Evolutionary conservation across 2,797 vertebrate species (phyloP), one percentile per base, ranked within the genome.

Genomic region (Sebastes miniatus): DNA sequence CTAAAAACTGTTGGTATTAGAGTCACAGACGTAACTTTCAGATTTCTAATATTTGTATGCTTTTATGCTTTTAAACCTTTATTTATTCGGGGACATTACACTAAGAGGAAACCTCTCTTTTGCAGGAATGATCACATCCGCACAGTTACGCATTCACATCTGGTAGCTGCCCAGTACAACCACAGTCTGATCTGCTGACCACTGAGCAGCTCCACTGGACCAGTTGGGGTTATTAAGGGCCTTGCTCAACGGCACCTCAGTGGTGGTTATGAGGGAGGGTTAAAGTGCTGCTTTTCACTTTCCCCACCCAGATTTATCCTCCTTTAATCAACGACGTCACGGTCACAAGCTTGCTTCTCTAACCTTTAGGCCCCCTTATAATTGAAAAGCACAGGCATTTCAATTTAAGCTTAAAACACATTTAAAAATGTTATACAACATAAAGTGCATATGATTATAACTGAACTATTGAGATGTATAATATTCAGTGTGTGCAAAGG

Each of bases 301-400:
- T 16, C 14, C 39, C 0, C 0, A 43, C 0, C 14, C 14, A 43
- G 14, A 43, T 16, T 43, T 43, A 43, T 43, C 39, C 39, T 43
- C 6, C 39, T 50, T 20, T 8, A 50, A 20, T 50, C 47, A 18
- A 43, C 1, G 39, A 43, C 39, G 14, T 43, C 39, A 16, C 1
- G 47, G 0, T 50, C 36, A 39, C 36, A 39, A 39, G 36, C 36
- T 1, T 39, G 36, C 36, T 1, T 39, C 13, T 39, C 14, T 43
- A 14, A 43, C 13, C 36, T 14, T 39, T 39, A 39, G 36, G 13
- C 16, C 14, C 16, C 47, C 47, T 50, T 50, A 39, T 39, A 50
- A 50, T 50, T 50, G 20, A 20, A 52, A 52, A 47, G 1, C 43
- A 4, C 43, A 47, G 22, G 10, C 22, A 12, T 57, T 39, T 57